These are phyloP conservation scores for Crypturellus tataupa DNA, from an alignment of 2,797 vertebrate species.

Conservation along the genomic window DNA sequence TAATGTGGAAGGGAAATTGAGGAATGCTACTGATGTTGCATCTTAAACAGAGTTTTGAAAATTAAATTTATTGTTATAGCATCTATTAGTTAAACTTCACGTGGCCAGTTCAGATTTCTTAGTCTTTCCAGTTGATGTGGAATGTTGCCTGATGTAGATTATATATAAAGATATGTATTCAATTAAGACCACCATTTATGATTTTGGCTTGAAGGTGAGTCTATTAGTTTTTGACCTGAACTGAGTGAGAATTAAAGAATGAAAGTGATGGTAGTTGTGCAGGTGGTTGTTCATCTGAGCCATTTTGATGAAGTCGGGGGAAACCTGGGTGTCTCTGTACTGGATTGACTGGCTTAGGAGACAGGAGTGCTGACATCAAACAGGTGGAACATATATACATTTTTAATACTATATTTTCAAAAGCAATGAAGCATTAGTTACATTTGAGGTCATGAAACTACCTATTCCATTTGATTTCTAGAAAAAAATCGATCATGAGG, in stretches of 20 bases:
- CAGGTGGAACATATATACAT: fast-evolving
- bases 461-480: background rate
- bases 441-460: background rate
- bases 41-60: background rate
- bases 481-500: background rate
- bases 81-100: background rate
- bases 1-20: background rate
- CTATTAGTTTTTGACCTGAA: background rate
- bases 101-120: slow-evolving; percentile 17
- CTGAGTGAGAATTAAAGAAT: background rate
- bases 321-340: background rate
- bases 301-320: background rate
- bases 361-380: background rate
- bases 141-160: background rate
- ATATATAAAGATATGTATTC: too few relatives aligned
- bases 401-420: background rate
- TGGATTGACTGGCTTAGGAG: slow-evolving; percentile 4
- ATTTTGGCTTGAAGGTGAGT: background rate
- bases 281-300: background rate
- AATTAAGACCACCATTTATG: background rate
- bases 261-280: background rate
- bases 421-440: background rate
- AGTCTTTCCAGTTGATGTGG: background rate
- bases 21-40: background rate
- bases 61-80: background rate